Base-by-base conservation (phyloP, 1,140 invertebrate genomes). In the Drosophila lini region DNA sequence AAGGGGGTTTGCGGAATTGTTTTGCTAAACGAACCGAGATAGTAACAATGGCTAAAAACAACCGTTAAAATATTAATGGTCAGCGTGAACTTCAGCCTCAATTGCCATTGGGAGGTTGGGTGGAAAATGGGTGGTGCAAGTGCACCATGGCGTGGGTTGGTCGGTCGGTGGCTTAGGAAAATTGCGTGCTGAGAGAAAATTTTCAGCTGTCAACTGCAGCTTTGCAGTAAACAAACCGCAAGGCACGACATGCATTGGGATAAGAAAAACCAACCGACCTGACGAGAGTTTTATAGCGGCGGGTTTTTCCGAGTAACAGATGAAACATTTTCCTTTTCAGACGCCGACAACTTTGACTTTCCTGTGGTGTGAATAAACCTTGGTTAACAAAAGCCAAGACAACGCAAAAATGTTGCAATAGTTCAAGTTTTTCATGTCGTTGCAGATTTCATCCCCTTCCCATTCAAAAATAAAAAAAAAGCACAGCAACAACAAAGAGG, bases 321-420 rank as follows among this genome's bases (percentile, higher is more conserved):
- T 48, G 64, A 70, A 80, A 62, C 42, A 41, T 61, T 62, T 80
- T 80, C 48, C 52, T 74, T 70, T 77, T 73, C 48, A 64, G 62
- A 73, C 71, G 67, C 80, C 50, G 44, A 48, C 74, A 48, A 78
- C 75, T 78, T 77, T 78, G 80, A 69, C 80, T 86, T 80, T 74
- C 71, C 70, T 65, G 80, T 64, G 78, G 85, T 82, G 82, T 86
- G 82, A 88, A 86, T 82, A 88, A 88, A 86, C 82, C 85, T 82
- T 86, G 77, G 45, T 59, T 61, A 38, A 44, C 16, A 52, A 53
- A 77, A 60, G 34, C 65, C 58, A 78, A 75, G 62, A 60, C 60
- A 78, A 48, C 75, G 62, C 50, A 70, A 60, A 85, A 85, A 83
- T 86, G 83, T 65, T 86, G 83, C 83, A 86, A 86, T 86, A 86